Evolutionary conservation across 2,113 vertebrate genomes (phyloP), one percentile per base, ranked within the genome.

Genomic region (Sclerurus mexicanus): DNA sequence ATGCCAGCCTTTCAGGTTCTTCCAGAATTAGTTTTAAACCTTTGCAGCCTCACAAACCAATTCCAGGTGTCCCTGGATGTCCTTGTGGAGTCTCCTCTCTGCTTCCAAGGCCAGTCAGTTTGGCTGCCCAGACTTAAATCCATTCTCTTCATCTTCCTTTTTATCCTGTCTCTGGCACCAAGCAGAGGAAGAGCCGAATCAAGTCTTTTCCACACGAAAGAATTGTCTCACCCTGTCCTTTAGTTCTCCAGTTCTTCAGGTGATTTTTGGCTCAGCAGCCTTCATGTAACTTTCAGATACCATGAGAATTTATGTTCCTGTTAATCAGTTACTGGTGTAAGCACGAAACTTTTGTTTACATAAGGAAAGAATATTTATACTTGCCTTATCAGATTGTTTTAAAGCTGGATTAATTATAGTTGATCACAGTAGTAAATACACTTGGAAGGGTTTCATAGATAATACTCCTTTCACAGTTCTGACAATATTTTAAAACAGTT

Each of bases 61-160:
- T 89, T 73, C 49, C 62, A 96, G 66, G n/a, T 63, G 80, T 80
- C 80, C 62, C 84, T 94, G 84, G 89, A 55, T 81, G 76, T 74
- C 68, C 47, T 88, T 90, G 72, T 42, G 50, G 63, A 80, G 14
- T 27, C 63, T 58, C n/a, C 76, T 42, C 11, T 64, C 53, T 77
- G 35, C 58, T 89, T 84, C 79, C 67, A 40, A 44, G 49, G 67
- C 83, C 14, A 16, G 3, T 73, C 40, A 19, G 0, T 91, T 84
- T 4, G 10, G 31, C 75, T 86, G 75, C 68, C 35, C 10, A 33
- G 46, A 46, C 28, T 77, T 58, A 27, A 76, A 84, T 81, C 25
- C 22, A 31, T 90, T 92, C 60, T 68, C 59, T 93, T 86, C 5
- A 21, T 53, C 80, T 92, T 47, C 31, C 5, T 27, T 20, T 11